Evolutionary conservation across 2,888 invertebrate species (phyloP).

Genomic region (Agrochola lota): DNA sequence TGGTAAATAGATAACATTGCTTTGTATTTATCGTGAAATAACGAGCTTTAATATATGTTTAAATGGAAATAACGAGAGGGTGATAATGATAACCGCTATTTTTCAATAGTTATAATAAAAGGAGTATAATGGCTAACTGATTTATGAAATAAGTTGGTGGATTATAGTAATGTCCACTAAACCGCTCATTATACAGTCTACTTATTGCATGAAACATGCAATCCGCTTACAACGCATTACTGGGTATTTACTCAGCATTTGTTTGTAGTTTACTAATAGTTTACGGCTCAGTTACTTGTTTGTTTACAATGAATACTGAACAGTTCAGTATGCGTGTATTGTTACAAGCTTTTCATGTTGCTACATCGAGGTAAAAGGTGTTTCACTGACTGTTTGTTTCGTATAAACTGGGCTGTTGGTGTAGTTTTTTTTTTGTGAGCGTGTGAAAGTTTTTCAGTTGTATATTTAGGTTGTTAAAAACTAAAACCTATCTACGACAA

Average conservation of each 20-base stretch:
- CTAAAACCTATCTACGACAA: too few species aligned
- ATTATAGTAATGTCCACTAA: not conserved
- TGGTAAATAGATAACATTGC: too few species aligned
- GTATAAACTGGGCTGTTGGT: conserved; percentile 6
- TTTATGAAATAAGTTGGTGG: not conserved
- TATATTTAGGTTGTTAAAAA: too few species aligned
- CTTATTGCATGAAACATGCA: not conserved
- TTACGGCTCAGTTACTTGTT: conserved; percentile 12
- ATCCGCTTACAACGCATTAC: conserved; percentile 8
- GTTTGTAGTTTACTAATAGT: conserved; percentile 34
- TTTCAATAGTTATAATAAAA: too few species aligned
- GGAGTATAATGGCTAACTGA: not conserved
- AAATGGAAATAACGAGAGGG: too few species aligned
- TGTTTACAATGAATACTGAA: conserved; percentile 50
- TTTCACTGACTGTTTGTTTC: conserved; percentile 9
- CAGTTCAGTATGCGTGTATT: conserved; percentile 10
- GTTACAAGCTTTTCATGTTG: conserved; percentile 19
- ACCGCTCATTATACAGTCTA: not conserved
- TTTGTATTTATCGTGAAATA: too few species aligned
- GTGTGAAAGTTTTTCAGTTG: not conserved
- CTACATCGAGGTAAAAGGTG: conserved; percentile 19
- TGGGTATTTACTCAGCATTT: not conserved
- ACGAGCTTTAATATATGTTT: too few species aligned
- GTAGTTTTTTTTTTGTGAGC: not conserved
- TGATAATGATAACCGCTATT: too few species aligned